Conservation (phyloP, 2,888 invertebrate genomes). For the Ectemnius continuus region DNA sequence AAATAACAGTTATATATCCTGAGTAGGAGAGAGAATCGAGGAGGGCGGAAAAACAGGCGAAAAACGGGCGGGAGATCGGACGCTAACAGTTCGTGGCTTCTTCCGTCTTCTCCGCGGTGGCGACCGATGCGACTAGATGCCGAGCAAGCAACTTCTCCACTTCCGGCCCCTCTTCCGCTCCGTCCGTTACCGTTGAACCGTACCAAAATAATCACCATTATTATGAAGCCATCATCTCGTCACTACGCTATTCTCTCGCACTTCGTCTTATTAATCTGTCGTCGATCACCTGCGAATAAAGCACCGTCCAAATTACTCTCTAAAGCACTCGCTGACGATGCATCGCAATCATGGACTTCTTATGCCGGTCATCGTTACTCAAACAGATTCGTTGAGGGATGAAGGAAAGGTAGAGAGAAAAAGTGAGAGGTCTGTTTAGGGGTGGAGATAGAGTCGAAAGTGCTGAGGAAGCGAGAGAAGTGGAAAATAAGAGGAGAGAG, state of each 20-base stretch:
- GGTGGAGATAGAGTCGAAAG: neutral
- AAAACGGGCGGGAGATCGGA: constrained; percentile 68
- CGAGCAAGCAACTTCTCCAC: constrained; percentile 50
- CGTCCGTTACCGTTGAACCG: constrained; percentile 23
- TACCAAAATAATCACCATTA: constrained; percentile 22
- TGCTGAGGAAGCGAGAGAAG: constrained; percentile 17
- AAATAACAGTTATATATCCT: constrained; percentile 73
- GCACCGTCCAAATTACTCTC: too few species aligned
- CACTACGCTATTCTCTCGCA: constrained; percentile 6
- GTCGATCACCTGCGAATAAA: neutral
- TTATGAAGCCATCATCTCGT: constrained; percentile 24
- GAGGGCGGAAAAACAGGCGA: constrained; percentile 66
- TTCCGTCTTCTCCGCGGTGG: constrained; percentile 50
- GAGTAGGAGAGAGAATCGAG: constrained; percentile 65
- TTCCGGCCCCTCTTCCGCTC: constrained; percentile 36
- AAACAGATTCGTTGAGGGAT: neutral
- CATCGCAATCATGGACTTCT: too few species aligned
- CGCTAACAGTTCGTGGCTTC: constrained; percentile 70
- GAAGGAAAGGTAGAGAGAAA: neutral
- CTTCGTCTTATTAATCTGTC: constrained; percentile 5
- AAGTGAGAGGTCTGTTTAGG: too few species aligned
- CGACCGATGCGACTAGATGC: constrained; percentile 34
- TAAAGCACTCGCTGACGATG: too few species aligned
- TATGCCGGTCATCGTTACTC: neutral
- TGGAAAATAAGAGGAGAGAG: constrained; percentile 37